Evolutionary conservation across 2,888 invertebrate genomes (phyloP), one percentile per base, ranked within the genome.

Genomic region (Clanis bilineata): DNA sequence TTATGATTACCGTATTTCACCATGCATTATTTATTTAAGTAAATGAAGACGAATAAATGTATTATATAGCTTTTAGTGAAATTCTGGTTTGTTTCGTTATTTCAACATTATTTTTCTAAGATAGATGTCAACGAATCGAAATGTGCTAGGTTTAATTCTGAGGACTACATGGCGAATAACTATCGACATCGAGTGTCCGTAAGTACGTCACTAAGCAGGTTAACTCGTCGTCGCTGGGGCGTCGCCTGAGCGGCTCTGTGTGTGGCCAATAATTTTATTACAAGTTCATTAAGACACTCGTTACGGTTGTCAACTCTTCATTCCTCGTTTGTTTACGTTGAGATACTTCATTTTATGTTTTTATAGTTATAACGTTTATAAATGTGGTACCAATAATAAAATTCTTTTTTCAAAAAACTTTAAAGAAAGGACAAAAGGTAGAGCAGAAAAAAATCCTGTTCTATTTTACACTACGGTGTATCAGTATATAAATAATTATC

Each of bases 211-310:
- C 85, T 88, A 74, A 28, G 59, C 77, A 83, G 80, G 88, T 89
- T 88, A 89, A 88, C 86, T 87, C 85, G 81, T 83, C 83, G 85
- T 77, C 76, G 79, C 77, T 79, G 82, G 90, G 90, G 90, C 89
- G 88, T 88, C 82, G 87, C 83, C 86, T 84, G 80, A 75, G 78
- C 82, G 82, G 82, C 89, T 80, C 90, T 83, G 86, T 90, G 85
- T 90, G 90, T 87, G 86, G 89, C 89, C 90, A 92, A 91, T 92
- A 90, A 91, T 90, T 91, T 90, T 89, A 91, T 91, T 91, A 91
- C 89, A 85, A 86, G 86, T 91, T 91, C 88, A 91, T 91, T 90
- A 90, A 85, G 86, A 86, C 77, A 74, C 79, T 79, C 77, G 77
- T 82, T 80, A 82, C 76, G 82, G 77, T 67, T 76, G 74, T 79